A percentile compares a stretch with the other conserved stretches of the same genome.
Evolutionary conservation across 2,797 vertebrate species (phyloP).

Genomic region (Artibeus lituratus): DNA sequence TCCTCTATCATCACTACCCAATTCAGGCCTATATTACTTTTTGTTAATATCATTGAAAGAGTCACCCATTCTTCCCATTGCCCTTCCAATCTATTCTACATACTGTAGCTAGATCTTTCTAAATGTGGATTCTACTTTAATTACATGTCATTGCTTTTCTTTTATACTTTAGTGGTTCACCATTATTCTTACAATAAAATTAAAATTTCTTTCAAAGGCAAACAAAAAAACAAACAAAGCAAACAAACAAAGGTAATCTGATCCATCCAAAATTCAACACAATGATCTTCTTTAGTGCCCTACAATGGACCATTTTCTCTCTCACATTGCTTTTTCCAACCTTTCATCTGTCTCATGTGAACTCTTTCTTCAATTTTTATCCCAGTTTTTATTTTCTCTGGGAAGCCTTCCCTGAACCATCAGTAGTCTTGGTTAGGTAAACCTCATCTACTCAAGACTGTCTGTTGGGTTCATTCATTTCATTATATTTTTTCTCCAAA

Average conservation of each 20-base stretch:
- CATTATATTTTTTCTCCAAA: background rate
- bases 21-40: background rate
- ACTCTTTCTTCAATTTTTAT: background rate
- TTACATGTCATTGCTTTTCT: background rate
- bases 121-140: background rate
- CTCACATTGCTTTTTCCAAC: background rate
- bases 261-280: background rate
- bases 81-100: background rate
- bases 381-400: background rate
- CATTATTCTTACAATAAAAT: conserved; percentile 17
- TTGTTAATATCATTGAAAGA: background rate
- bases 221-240: background rate
- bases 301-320: background rate
- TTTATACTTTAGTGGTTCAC: background rate
- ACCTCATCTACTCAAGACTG: background rate
- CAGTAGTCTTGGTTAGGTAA: background rate
- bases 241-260: background rate
- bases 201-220: background rate
- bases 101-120: background rate
- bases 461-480: background rate
- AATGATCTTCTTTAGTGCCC: background rate
- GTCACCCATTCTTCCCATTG: background rate
- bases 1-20: background rate
- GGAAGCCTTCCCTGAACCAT: background rate
- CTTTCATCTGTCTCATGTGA: background rate